Percentiles rank a stretch among this genome's conserved stretches.
phyloP scores from a whole-genome alignment of 2,113 vertebrate species.

The Tachuris rubrigastra region DNA sequence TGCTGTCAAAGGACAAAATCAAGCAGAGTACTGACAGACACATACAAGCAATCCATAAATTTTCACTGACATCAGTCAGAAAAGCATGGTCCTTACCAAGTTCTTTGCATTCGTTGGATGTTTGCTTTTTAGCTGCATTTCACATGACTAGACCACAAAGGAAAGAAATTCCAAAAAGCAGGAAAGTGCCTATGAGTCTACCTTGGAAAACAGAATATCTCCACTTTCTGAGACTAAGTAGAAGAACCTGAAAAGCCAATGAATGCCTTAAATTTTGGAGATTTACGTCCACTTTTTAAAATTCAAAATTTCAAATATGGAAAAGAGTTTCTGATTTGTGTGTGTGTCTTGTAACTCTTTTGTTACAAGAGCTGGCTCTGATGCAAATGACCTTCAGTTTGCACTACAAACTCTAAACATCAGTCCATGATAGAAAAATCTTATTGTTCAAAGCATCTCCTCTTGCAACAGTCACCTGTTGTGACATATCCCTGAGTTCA shows the following conservation, averaged over 20 bases:
- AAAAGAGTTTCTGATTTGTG: not conserved
- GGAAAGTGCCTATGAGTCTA: not conserved
- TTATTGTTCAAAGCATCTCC: not conserved
- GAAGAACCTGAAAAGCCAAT: not conserved
- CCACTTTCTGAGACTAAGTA: not conserved
- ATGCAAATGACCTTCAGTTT: not conserved
- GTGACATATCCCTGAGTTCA: not conserved
- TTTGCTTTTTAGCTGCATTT: not conserved
- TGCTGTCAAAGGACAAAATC: not conserved
- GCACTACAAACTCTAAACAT: not conserved
- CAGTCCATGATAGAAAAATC: not conserved
- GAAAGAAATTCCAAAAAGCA: not conserved
- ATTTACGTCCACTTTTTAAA: not conserved
- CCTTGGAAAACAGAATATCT: not conserved
- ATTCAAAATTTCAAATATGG: not conserved
- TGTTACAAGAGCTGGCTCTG: not conserved
- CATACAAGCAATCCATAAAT: not conserved
- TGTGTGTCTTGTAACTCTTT: not conserved
- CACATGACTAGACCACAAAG: not conserved
- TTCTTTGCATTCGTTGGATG: not conserved
- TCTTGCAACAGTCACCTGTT: not conserved
- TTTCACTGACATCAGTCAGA: not conserved
- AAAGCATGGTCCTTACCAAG: not conserved
- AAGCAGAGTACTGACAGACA: not conserved
- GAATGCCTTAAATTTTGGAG: not conserved